Percentiles rank a stretch among this genome's conserved stretches.
These are phyloP conservation scores for Mythimna lalbum DNA, from an alignment of 2,888 invertebrate genomes.

Conservation along the genomic window DNA sequence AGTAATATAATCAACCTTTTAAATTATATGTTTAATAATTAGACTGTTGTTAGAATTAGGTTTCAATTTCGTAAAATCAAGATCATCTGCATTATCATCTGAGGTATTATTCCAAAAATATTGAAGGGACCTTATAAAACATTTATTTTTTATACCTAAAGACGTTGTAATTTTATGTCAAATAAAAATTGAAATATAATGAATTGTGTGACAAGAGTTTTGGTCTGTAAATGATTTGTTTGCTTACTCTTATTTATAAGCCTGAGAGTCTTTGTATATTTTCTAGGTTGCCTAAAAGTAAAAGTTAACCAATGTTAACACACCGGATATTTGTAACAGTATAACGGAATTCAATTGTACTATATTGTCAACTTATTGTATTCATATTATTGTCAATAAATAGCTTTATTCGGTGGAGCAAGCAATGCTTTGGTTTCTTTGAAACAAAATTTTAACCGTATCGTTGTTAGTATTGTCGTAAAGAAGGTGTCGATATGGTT, in stretches of 20 bases:
- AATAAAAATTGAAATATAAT: too few species aligned
- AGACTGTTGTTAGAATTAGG: not conserved
- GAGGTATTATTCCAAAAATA: not conserved
- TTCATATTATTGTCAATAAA: not conserved
- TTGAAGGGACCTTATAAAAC: not conserved
- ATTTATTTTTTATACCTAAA: not conserved
- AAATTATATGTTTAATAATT: not conserved
- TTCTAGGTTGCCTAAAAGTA: conserved; percentile 23
- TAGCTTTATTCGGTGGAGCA: not conserved
- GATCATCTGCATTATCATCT: not conserved
- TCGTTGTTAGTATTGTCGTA: not conserved
- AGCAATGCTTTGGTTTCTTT: not conserved
- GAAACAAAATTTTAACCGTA: not conserved
- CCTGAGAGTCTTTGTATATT: conserved; percentile 19
- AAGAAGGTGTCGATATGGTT: not conserved
- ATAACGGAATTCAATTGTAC: not conserved
- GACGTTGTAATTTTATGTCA: too few species aligned
- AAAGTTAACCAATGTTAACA: not conserved
- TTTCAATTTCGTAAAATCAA: conserved; percentile 4
- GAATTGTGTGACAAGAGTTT: not conserved
- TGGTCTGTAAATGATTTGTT: not conserved
- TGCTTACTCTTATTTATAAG: not conserved
- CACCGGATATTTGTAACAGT: not conserved
- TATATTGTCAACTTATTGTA: not conserved
- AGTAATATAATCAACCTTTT: not conserved